Conservation (phyloP, 2,888 invertebrate species). For the Chaitophorus viminalis region DNA sequence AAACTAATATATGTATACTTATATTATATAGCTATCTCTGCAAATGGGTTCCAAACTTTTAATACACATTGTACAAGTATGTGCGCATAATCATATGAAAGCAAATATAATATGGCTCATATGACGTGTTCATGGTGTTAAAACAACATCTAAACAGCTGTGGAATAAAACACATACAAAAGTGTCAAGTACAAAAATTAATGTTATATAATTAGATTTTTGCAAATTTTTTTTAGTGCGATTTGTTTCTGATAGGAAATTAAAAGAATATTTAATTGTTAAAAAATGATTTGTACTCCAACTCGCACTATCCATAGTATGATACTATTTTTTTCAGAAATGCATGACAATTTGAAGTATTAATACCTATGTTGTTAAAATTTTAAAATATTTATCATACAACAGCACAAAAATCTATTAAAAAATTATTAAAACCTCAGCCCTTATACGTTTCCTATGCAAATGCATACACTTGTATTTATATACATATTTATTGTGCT, state of each 20-base stretch:
- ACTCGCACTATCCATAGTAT: background rate
- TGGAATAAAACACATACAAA: background rate
- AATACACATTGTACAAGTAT: background rate
- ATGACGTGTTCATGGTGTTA: background rate
- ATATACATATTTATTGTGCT: background rate
- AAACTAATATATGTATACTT: no score
- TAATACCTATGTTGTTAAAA: background rate
- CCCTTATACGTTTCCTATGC: background rate
- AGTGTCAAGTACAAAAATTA: background rate
- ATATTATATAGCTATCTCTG: no score
- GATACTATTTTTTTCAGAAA: background rate
- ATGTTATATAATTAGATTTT: slow-evolving; percentile 4
- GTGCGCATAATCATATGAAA: slow-evolving; percentile 9
- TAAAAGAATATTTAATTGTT: background rate
- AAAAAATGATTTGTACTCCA: background rate
- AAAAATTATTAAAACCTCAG: background rate
- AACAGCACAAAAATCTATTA: background rate
- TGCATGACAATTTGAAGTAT: background rate
- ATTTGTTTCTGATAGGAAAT: background rate
- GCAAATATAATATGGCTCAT: slow-evolving; percentile 15
- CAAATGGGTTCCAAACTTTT: no score
- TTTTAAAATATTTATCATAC: background rate
- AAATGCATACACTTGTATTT: background rate
- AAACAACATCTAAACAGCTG: slow-evolving; percentile 46
- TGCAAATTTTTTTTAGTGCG: background rate